Evolutionary conservation across 2,888 invertebrate genomes (phyloP), one percentile per base, ranked within the genome.

Genomic region (Apomyelois bistriatella): DNA sequence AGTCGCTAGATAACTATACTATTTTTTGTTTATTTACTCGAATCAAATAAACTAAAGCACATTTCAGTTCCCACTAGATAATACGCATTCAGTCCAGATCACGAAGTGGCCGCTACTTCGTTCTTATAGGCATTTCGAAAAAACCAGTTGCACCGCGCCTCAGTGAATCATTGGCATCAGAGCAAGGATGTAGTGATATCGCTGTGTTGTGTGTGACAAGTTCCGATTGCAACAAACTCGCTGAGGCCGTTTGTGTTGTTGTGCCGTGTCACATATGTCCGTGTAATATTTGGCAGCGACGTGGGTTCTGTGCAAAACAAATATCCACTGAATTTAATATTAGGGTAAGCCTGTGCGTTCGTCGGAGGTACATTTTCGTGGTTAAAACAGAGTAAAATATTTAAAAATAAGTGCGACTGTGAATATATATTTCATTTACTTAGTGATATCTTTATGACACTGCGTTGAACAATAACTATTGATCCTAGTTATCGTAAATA

Each of bases 141-240:
- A 66, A 74, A 74, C 72, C 72, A 70, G 68, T 75, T 67, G 65
- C 73, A 66, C 74, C 68, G 65, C 59, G 72, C 63, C 66, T 69
- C 71, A 70, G 76, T 81, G 79, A 76, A 76, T 80, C 78, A 76
- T 74, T 69, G 71, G 66, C 72, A 70, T 67, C 65, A 59, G 60
- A 65, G 66, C 70, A 61, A 77, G 76, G 75, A 76, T 78, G 72
- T 72, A 65, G 68, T 71, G 76, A 75, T 75, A 72, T 60, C 60
- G 69, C 66, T 62, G 52, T 10, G 52, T 10, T 48, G 56, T 56
- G 48, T 48, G 56, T 56, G 48, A 53, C 58, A 52, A 54, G 51
- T 59, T 57, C 48, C 15, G 52, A 30, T 15, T 38, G 47, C 36
- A n/a, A 22, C 22, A 22, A 3, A 36, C 36, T n/a, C 35, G 16